These are phyloP conservation scores for Drosophila fuyamai DNA, from an alignment of 1,140 invertebrate genomes.

Conservation along the genomic window DNA sequence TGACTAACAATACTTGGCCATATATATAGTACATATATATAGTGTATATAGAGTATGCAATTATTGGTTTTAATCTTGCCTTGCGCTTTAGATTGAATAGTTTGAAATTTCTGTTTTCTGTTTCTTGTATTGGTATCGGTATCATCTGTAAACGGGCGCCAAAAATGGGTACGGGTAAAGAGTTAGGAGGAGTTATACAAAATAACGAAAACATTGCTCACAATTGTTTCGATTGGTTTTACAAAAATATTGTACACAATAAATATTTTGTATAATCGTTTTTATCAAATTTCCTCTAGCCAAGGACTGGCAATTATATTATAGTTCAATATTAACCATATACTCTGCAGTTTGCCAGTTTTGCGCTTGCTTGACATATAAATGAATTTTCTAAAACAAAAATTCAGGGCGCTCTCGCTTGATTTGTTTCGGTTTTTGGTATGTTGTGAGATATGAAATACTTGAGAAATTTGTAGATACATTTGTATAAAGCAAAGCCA, in stretches of 20 bases:
- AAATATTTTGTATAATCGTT: conserved; percentile 54
- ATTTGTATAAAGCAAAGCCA: conserved; percentile 47
- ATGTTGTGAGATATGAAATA: conserved; percentile 65
- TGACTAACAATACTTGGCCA: conserved; percentile 73
- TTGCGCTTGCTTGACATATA: conserved; percentile 62
- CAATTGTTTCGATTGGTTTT: conserved; percentile 54
- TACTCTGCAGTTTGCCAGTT: conserved; percentile 43
- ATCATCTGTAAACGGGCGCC: conserved; percentile 57
- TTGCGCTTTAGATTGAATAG: conserved; percentile 39
- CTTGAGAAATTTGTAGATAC: conserved; percentile 55
- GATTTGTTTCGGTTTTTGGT: conserved; percentile 36
- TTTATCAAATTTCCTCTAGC: conserved; percentile 43
- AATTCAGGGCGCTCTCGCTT: conserved; percentile 59
- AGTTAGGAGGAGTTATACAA: conserved; percentile 48
- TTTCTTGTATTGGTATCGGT: conserved; percentile 14
- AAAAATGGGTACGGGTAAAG: conserved; percentile 35
- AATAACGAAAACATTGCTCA: conserved; percentile 50
- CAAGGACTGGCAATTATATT: conserved; percentile 30
- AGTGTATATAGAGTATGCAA: conserved; percentile 46
- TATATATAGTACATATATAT: conserved; percentile 45
- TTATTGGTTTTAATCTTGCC: conserved; percentile 22
- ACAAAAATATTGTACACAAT: conserved; percentile 72
- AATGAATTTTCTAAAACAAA: conserved; percentile 81
- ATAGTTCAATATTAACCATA: conserved; percentile 43
- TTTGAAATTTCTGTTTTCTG: conserved; percentile 33